These are phyloP conservation scores for Ceuthmochares aereus DNA, from an alignment of 2,113 vertebrate species.

Conservation along the genomic window DNA sequence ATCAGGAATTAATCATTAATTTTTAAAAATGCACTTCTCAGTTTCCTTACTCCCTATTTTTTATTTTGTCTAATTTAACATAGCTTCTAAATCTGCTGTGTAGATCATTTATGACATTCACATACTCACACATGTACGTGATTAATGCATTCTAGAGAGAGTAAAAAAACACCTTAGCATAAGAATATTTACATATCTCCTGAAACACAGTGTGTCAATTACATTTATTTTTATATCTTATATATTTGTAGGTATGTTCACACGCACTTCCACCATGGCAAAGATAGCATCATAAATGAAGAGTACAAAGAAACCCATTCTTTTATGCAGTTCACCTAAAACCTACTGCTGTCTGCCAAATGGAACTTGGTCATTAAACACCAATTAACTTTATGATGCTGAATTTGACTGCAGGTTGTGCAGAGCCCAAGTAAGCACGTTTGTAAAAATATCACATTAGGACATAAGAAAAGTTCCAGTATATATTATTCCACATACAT, in stretches of 20 bases:
- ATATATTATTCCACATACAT: background rate
- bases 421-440: background rate
- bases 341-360: background rate
- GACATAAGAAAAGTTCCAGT: background rate
- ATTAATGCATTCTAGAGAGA: background rate
- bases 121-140: rapidly evolving
- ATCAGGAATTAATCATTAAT: background rate
- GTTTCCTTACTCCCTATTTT: background rate
- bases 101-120: background rate
- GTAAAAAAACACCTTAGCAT: background rate
- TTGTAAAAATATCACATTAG: background rate
- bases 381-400: background rate
- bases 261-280: background rate
- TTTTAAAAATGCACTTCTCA: background rate
- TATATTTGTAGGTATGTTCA: background rate
- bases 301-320: background rate
- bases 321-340: background rate
- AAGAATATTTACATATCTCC: background rate
- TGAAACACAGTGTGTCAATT: background rate
- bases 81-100: background rate
- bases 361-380: background rate
- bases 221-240: background rate
- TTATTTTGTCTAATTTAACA: background rate
- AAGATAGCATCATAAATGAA: background rate
- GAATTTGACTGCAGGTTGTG: background rate